Percentiles rank a stretch among this genome's conserved stretches.
phyloP scores from a whole-genome alignment of 2,113 vertebrate species.

The Nibea coibor region DNA sequence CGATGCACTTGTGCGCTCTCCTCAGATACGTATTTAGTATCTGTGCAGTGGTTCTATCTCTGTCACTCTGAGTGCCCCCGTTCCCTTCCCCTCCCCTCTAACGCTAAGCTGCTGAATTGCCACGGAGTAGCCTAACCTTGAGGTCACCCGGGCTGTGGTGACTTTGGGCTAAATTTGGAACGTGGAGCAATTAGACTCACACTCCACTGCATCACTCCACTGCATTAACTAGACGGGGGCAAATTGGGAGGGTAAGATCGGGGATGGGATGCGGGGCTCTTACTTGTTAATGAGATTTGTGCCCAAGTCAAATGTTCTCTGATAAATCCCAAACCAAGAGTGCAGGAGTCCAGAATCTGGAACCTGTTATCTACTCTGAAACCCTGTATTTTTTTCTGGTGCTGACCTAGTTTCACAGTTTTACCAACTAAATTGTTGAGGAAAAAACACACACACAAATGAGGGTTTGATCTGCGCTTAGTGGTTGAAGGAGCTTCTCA shows the following conservation, averaged over 20 bases:
- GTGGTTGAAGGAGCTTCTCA: background rate
- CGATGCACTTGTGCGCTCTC: conserved; percentile 11
- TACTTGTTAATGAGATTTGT: conserved; percentile 13
- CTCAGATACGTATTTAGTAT: conserved; percentile 34
- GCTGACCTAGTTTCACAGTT: background rate
- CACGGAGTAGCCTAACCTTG: conserved; percentile 60
- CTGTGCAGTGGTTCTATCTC: background rate
- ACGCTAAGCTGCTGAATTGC: conserved; percentile 60
- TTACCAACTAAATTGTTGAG: background rate
- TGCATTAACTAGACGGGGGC: conserved; percentile 35
- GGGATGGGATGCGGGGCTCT: conserved; percentile 19
- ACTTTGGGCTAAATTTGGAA: conserved; percentile 77
- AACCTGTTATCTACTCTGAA: background rate
- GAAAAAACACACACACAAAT: conserved; percentile 10
- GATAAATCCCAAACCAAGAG: background rate
- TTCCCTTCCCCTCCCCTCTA: conserved; percentile 7
- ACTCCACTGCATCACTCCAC: conserved; percentile 47
- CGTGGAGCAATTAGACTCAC: conserved; percentile 65
- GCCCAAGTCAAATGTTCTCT: background rate
- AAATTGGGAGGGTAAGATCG: background rate
- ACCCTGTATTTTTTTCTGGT: background rate
- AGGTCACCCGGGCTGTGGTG: conserved; percentile 70
- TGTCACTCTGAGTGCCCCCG: conserved; percentile 1
- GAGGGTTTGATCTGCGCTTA: background rate
- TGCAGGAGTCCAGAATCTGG: background rate